These are phyloP conservation scores for Chymomyza procnemis DNA, from an alignment of 2,888 invertebrate species.

Conservation along the genomic window DNA sequence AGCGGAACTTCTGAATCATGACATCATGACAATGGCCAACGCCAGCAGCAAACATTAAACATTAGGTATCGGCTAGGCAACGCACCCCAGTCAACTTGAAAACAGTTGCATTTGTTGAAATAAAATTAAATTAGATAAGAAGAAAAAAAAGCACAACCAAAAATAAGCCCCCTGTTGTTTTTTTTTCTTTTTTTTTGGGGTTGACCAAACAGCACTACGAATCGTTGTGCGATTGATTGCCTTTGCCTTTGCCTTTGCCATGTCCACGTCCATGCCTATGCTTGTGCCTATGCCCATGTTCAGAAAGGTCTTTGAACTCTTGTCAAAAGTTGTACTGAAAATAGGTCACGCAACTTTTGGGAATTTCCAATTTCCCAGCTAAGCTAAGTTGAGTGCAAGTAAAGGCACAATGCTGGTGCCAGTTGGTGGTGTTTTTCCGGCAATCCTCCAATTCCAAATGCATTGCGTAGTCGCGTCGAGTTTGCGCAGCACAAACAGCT, in stretches of 20 bases:
- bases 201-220: conserved; percentile 34
- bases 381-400: neutral
- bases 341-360: conserved; percentile 69
- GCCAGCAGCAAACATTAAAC: neutral
- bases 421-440: conserved; percentile 14
- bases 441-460: conserved; percentile 60
- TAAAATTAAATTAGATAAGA: conserved; percentile 54
- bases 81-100: conserved; percentile 43
- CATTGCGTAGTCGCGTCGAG: conserved; percentile 68
- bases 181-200: too few species aligned
- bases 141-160: conserved; percentile 60
- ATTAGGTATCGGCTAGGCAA: neutral
- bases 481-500: conserved; percentile 66
- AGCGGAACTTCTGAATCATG: conserved; percentile 40
- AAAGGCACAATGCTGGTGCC: neutral
- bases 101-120: conserved; percentile 62
- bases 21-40: conserved; percentile 53
- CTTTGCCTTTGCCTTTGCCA: conserved; percentile 11
- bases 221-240: neutral
- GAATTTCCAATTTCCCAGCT: conserved; percentile 40
- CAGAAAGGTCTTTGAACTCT: conserved; percentile 75
- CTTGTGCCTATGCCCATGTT: neutral
- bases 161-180: conserved; percentile 44
- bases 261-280: conserved; percentile 3
- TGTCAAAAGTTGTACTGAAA: conserved; percentile 62